These are phyloP conservation scores for Rhorus exstirpatorius DNA, from an alignment of 2,888 invertebrate genomes.

Conservation along the genomic window DNA sequence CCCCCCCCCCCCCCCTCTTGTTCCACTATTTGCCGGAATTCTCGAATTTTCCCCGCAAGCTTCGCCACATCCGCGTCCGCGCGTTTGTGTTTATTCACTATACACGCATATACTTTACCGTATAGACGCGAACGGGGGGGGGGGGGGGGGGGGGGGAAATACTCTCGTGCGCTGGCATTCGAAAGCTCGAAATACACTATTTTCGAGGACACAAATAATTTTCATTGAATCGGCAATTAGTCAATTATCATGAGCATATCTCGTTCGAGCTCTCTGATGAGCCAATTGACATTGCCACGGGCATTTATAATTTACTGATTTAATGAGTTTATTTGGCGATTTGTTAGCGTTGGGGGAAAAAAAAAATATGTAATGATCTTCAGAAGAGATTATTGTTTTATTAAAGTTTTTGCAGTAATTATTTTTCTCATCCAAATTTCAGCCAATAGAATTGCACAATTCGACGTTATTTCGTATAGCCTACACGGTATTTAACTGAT, in stretches of 20 bases:
- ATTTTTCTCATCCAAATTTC: too few relatives aligned
- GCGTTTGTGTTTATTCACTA: conserved; percentile 16
- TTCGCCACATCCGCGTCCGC: conserved; percentile 1
- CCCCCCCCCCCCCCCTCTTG: conserved; percentile 11
- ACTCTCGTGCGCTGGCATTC: conserved; percentile 38
- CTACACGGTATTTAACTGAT: too few relatives aligned
- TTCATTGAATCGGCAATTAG: conserved; percentile 67
- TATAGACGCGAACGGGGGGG: background rate
- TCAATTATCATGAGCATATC: conserved; percentile 54
- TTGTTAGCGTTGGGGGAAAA: too few relatives aligned
- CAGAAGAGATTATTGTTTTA: too few relatives aligned
- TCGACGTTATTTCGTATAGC: too few relatives aligned
- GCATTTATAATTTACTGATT: conserved; percentile 2
- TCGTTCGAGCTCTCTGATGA: background rate
- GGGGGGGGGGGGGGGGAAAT: too few relatives aligned
- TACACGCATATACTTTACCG: conserved; percentile 6
- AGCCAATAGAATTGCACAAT: too few relatives aligned
- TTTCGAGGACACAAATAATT: conserved; percentile 57
- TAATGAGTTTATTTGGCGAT: too few relatives aligned
- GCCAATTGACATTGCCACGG: conserved; percentile 23
- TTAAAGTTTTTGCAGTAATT: too few relatives aligned
- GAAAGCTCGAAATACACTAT: conserved; percentile 50
- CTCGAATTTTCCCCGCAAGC: conserved; percentile 54
- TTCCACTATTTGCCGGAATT: conserved; percentile 50
- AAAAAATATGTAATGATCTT: too few relatives aligned